A percentile compares a stretch with the other conserved stretches of the same genome.
These are phyloP conservation scores for Distichodus sexfasciatus DNA, from an alignment of 2,797 vertebrate species.

Conservation along the genomic window DNA sequence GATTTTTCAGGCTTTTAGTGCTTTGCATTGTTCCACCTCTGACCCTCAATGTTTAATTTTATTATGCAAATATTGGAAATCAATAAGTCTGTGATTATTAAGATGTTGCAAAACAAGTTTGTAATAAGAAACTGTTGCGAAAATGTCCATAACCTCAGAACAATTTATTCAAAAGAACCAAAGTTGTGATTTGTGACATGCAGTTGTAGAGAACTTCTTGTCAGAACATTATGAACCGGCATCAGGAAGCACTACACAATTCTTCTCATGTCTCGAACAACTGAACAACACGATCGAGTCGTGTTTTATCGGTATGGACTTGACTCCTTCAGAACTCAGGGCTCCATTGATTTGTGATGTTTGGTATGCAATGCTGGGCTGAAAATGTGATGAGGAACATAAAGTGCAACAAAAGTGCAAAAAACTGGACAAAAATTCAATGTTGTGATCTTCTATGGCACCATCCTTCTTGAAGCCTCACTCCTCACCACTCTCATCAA, in stretches of 20 bases:
- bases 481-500: not conserved
- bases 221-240: slow-evolving; percentile 19
- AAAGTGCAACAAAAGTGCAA: not conserved
- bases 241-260: slow-evolving; percentile 47
- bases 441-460: not conserved
- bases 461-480: not conserved
- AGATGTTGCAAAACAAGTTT: too few relatives aligned
- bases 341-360: slow-evolving; percentile 1
- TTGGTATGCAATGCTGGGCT: not conserved
- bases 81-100: too few relatives aligned
- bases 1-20: too few relatives aligned
- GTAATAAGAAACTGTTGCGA: too few relatives aligned
- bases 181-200: too few relatives aligned
- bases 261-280: not conserved
- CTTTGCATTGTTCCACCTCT: too few relatives aligned
- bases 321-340: not conserved
- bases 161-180: too few relatives aligned
- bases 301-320: not conserved
- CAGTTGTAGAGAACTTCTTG: too few relatives aligned
- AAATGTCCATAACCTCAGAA: too few relatives aligned
- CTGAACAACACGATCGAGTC: not conserved
- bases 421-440: not conserved
- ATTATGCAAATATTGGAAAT: too few relatives aligned
- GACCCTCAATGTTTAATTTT: too few relatives aligned
- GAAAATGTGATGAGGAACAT: not conserved